Evolutionary conservation across 2,113 vertebrate species (phyloP).

Genomic region (Triplophysa rosa): DNA sequence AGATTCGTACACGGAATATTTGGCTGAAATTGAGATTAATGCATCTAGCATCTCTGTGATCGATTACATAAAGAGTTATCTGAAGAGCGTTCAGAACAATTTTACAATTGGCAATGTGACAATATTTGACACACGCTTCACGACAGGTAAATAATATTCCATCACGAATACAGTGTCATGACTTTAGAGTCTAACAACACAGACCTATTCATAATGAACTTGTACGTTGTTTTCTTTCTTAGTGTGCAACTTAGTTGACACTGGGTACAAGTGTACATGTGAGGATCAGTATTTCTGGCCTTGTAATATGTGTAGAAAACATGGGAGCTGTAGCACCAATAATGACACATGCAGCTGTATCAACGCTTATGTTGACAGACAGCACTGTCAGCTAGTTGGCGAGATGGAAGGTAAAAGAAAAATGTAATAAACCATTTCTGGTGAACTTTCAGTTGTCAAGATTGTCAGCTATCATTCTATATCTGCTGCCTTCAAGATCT

Average conservation of each 20-base stretch:
- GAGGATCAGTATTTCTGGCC: conserved; percentile 65
- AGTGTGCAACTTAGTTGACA: conserved; percentile 61
- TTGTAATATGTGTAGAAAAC: conserved; percentile 47
- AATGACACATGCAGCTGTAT: conserved; percentile 62
- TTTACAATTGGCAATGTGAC: no score
- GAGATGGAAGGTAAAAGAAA: conserved; percentile 8
- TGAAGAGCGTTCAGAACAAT: no score
- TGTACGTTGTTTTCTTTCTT: not conserved
- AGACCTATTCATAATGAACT: not conserved
- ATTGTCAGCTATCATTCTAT: no score
- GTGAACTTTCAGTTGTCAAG: no score
- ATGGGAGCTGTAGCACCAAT: conserved; percentile 56
- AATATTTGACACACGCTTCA: conserved; percentile 3
- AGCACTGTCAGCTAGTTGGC: conserved; percentile 55
- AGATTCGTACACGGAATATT: no score
- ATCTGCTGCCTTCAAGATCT: no score
- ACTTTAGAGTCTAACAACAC: not conserved
- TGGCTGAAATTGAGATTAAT: no score
- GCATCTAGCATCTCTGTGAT: no score
- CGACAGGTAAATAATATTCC: conserved; percentile 43
- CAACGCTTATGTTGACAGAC: conserved; percentile 50
- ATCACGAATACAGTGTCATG: not conserved
- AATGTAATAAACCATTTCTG: no score
- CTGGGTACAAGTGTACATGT: conserved; percentile 64
- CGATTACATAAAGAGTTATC: no score